These are phyloP conservation scores for Plotosus lineatus DNA, from an alignment of 2,113 vertebrate genomes.

Conservation along the genomic window DNA sequence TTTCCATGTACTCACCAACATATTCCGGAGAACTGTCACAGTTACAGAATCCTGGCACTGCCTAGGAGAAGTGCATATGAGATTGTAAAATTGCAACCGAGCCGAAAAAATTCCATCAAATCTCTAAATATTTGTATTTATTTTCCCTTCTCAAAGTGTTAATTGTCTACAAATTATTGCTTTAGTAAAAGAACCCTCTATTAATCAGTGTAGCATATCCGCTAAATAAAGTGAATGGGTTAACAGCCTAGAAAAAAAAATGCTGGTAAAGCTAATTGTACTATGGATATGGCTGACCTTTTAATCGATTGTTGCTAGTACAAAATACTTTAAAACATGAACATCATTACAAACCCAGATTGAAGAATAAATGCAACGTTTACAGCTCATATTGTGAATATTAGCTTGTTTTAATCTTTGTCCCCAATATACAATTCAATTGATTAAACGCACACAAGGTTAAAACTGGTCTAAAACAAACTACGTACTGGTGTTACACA, in stretches of 20 bases:
- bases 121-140: not conserved
- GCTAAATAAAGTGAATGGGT: not conserved
- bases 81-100: slow-evolving; percentile 1
- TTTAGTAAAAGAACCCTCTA: not conserved
- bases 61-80: slow-evolving; percentile 22
- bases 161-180: not conserved
- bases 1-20: slow-evolving; percentile 41
- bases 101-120: not conserved
- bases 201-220: not conserved
- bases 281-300: not conserved
- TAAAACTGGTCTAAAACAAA: not conserved
- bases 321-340: not conserved
- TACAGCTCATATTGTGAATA: not conserved
- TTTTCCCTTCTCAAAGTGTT: not conserved
- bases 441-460: not conserved
- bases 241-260: not conserved
- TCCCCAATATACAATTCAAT: not conserved
- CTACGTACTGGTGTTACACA: not conserved
- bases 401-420: slow-evolving; percentile 6
- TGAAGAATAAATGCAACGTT: not conserved
- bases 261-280: not conserved
- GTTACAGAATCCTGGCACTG: slow-evolving; percentile 52
- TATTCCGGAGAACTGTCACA: slow-evolving; percentile 50
- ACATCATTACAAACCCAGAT: not conserved
- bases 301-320: not conserved